Conservation (phyloP, 2,113 vertebrate genomes). For the Anoura caudifer region DNA sequence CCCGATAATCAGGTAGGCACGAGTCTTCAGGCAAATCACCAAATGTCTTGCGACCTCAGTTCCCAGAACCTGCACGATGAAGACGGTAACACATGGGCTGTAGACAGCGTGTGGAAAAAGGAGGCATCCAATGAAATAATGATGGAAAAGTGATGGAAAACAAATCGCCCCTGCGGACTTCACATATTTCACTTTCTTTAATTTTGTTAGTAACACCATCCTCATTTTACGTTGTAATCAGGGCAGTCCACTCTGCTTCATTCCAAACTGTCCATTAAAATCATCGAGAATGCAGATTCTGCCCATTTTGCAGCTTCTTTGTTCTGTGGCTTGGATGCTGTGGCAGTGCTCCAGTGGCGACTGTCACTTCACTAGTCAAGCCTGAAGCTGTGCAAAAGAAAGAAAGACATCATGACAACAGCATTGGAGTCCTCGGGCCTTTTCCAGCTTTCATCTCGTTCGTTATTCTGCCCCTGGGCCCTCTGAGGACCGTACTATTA, state of each 20-base stretch:
- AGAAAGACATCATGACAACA: neutral
- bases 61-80: neutral
- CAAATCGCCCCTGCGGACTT: neutral
- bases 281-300: neutral
- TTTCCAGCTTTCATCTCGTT: neutral
- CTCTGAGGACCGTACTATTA: neutral
- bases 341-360: neutral
- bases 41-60: neutral
- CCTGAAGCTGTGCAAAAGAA: neutral
- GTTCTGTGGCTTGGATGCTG: neutral
- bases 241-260: neutral
- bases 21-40: neutral
- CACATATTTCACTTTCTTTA: neutral
- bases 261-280: neutral
- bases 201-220: neutral
- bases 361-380: neutral
- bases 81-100: neutral
- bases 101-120: neutral
- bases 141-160: neutral
- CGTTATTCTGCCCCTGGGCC: neutral
- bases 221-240: neutral
- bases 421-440: neutral
- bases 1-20: neutral
- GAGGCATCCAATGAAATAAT: neutral
- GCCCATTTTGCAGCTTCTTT: neutral